A percentile compares a stretch with the other conserved stretches of the same genome.
These are phyloP conservation scores for Taenaris catops DNA, from an alignment of 2,888 invertebrate species.

Conservation along the genomic window DNA sequence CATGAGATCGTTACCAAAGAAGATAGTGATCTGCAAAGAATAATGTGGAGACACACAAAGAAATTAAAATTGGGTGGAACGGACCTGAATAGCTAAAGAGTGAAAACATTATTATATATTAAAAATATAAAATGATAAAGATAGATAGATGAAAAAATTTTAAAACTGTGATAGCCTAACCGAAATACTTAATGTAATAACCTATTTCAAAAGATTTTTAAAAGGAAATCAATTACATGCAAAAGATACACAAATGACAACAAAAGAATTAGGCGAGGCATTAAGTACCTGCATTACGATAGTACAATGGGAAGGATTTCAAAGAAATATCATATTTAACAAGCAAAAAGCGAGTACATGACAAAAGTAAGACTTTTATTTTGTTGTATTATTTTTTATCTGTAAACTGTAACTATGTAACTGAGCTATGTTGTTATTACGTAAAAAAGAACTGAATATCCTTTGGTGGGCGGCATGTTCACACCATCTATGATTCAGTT, in stretches of 20 bases:
- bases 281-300: constrained; percentile 6
- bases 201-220: constrained; percentile 5
- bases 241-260: constrained; percentile 1
- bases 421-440: too few species aligned
- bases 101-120: not conserved
- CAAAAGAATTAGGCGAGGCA: not conserved
- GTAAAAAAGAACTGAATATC: too few species aligned
- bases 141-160: not conserved
- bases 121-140: not conserved
- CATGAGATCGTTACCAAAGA: too few species aligned
- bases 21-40: too few species aligned
- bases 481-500: too few species aligned
- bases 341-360: not conserved
- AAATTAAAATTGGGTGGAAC: too few species aligned
- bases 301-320: not conserved
- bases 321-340: not conserved
- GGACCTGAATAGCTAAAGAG: too few species aligned
- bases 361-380: constrained; percentile 10
- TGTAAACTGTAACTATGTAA: too few species aligned
- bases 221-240: not conserved
- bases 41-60: too few species aligned
- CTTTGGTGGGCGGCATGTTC: too few species aligned
- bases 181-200: constrained; percentile 2
- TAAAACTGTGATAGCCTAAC: constrained; percentile 3
- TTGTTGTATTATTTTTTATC: too few species aligned